Evolutionary conservation across 2,888 invertebrate genomes (phyloP).

Genomic region (Hypena proboscidalis): DNA sequence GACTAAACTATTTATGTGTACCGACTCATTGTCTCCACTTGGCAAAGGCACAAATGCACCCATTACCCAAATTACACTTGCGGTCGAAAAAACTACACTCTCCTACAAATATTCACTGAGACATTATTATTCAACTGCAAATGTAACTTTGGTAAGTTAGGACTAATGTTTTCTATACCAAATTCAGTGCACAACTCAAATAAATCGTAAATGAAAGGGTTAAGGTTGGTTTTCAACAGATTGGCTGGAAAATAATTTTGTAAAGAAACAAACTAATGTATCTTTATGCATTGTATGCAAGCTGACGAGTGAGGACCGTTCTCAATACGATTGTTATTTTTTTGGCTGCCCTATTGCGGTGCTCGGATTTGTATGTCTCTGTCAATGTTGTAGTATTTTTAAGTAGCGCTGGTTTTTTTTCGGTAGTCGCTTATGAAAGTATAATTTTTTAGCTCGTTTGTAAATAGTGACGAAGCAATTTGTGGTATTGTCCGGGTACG

Average conservation of each 20-base stretch:
- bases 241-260: constrained; percentile 14
- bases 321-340: constrained; percentile 44
- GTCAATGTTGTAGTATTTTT: constrained; percentile 38
- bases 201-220: background rate
- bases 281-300: constrained; percentile 61
- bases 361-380: constrained; percentile 43
- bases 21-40: constrained; percentile 60
- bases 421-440: constrained; percentile 40
- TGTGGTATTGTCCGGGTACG: background rate
- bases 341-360: constrained; percentile 50
- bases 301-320: constrained; percentile 39
- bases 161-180: constrained; percentile 48
- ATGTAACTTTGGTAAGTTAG: constrained; percentile 20
- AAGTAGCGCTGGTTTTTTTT: constrained; percentile 43
- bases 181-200: constrained; percentile 8
- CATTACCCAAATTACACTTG: constrained; percentile 31
- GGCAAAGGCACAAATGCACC: constrained; percentile 54
- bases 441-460: constrained; percentile 32
- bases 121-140: constrained; percentile 19
- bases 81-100: constrained; percentile 14
- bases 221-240: constrained; percentile 29
- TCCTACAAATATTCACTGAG: constrained; percentile 15
- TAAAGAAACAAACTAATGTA: constrained; percentile 43
- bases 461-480: background rate
- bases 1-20: constrained; percentile 52